Evolutionary conservation across 2,888 invertebrate genomes (phyloP), one percentile per base, ranked within the genome.

Genomic region (Alitta virens): DNA sequence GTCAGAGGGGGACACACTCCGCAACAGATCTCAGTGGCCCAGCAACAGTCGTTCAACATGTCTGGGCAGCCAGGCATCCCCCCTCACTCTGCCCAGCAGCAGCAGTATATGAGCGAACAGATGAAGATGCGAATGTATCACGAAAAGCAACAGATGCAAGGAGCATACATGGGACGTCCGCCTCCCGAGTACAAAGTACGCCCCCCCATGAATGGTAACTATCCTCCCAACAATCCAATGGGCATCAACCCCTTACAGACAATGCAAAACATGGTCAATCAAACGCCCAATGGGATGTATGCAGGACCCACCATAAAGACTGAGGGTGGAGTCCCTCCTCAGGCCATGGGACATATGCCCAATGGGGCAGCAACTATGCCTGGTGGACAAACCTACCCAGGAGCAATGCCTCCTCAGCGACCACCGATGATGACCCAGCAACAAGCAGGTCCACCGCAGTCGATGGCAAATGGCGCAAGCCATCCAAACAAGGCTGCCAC

Each of bases 161-260:
- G 64, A 40, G 65, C 65, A 54, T 77, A 77, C 60, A 77, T 75
- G 74, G 73, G 70, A 58, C 90, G 91, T 27, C 92, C 92, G 24
- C 92, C 92, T 49, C 92, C 92, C 1, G 92, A 92, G 81, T 92
- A 92, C 83, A 92, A 91, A 66, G 73, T 75, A 73, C 74, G 53
- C 33, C 43, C 61, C 52, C 53, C 58, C 14, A 38, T 49, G 24
- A 62, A 57, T 24, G 43, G 43, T 14, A 58, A 27, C 23, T 60
- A 53, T 21, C 23, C 14, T 5, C 49, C 33, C 12, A 62, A 46
- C 49, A 69, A 60, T 23, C 64, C 67, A 57, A 68, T 70, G 56
- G 66, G 62, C 27, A 68, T 71, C 59, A 78, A 76, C 57, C 79
- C 78, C 1, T 64, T 79, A 63, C 75, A 78, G 66, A 78, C 79